Evolutionary conservation across 2,888 invertebrate species (phyloP).

Genomic region (Pyrrhosoma nymphula): DNA sequence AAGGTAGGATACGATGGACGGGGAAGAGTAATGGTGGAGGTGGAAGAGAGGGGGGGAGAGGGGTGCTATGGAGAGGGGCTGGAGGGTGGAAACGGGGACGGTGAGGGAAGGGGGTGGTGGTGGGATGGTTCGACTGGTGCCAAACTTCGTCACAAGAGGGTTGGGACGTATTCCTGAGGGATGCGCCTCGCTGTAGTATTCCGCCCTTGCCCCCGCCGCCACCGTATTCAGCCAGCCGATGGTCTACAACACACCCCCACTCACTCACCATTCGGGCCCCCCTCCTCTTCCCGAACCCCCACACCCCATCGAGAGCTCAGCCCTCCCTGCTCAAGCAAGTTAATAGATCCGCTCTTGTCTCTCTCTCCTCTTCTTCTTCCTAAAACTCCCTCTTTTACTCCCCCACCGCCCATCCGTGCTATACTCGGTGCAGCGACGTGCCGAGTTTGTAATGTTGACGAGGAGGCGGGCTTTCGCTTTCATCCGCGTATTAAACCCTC

Average conservation of each 20-base stretch:
- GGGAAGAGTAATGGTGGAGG: neutral
- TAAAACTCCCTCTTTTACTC: neutral
- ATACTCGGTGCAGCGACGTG: neutral
- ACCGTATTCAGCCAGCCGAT: neutral
- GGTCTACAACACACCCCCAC: neutral
- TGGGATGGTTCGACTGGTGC: conserved; percentile 11
- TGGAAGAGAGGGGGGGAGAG: neutral
- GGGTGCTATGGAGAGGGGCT: neutral
- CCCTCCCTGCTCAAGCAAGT: neutral
- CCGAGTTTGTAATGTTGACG: conserved; percentile 56
- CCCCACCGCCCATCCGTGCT: neutral
- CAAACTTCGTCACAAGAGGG: conserved; percentile 58
- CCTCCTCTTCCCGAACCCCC: neutral
- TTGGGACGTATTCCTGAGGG: conserved; percentile 55
- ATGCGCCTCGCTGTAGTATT: conserved; percentile 46
- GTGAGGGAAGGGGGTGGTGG: neutral
- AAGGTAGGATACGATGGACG: too few species aligned
- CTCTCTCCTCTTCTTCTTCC: neutral
- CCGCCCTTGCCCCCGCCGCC: neutral
- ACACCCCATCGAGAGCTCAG: neutral
- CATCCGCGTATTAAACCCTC: conserved; percentile 47
- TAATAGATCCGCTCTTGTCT: neutral
- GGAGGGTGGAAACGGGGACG: neutral
- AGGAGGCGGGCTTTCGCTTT: conserved; percentile 44
- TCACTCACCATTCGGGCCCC: neutral